These are phyloP conservation scores for Diplodus sargus DNA, from an alignment of 2,797 vertebrate species.

Conservation along the genomic window DNA sequence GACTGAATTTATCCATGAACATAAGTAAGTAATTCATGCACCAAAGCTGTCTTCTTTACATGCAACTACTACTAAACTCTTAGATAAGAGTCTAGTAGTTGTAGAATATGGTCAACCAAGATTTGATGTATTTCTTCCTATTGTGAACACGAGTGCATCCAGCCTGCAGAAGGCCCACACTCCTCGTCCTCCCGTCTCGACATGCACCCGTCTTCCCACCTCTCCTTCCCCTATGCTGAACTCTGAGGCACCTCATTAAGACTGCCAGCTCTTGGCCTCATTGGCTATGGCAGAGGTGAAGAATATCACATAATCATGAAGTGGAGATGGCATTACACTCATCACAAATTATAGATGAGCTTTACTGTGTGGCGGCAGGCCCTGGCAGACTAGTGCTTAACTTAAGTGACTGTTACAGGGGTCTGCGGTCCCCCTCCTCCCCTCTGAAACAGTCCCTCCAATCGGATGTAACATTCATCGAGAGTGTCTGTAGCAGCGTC, in stretches of 20 bases:
- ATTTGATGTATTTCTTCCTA: slow-evolving; percentile 25
- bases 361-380: slow-evolving; percentile 73
- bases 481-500: slow-evolving; percentile 34
- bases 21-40: too few species aligned
- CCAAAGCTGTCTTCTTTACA: too few species aligned
- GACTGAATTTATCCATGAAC: too few species aligned
- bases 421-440: slow-evolving; percentile 60
- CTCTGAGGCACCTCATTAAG: slow-evolving; percentile 84
- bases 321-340: slow-evolving; percentile 92
- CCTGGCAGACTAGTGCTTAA: slow-evolving; percentile 67
- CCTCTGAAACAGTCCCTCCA: slow-evolving; percentile 46
- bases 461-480: slow-evolving; percentile 45
- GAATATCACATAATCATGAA: slow-evolving; percentile 96
- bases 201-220: slow-evolving; percentile 51
- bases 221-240: slow-evolving; percentile 74
- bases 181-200: slow-evolving; percentile 19
- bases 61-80: too few species aligned
- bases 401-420: slow-evolving; percentile 79
- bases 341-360: slow-evolving; percentile 92
- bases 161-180: slow-evolving; percentile 20
- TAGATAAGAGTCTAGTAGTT: too few species aligned
- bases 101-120: too few species aligned
- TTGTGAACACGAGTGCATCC: slow-evolving; percentile 46
- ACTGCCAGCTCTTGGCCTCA: slow-evolving; percentile 79
- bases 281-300: slow-evolving; percentile 92